These are phyloP conservation scores for Tetragonula clypearis DNA, from an alignment of 1,140 invertebrate species.

Conservation along the genomic window DNA sequence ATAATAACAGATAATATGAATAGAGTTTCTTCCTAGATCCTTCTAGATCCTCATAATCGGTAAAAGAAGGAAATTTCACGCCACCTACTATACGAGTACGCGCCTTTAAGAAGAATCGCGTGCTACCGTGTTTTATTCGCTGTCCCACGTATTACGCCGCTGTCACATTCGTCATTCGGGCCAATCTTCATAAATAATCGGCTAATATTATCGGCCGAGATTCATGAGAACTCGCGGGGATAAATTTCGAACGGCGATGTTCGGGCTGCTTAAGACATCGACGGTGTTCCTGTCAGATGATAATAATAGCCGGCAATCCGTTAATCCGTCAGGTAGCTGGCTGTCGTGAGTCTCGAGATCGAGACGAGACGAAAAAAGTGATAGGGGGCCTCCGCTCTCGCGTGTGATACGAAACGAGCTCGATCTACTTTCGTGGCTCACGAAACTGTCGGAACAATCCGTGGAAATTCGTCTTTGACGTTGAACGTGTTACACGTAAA, in stretches of 20 bases:
- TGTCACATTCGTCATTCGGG: slow-evolving; percentile 58
- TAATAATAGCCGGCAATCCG: slow-evolving; percentile 10
- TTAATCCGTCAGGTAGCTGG: slow-evolving; percentile 4
- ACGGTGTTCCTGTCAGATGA: background rate
- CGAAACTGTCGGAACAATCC: too few species aligned
- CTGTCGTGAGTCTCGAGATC: background rate
- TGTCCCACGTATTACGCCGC: slow-evolving; percentile 61
- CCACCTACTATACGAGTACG: background rate
- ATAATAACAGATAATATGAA: too few species aligned
- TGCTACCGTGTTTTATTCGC: slow-evolving; percentile 51
- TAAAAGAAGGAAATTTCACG: background rate
- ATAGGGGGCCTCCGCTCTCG: too few species aligned
- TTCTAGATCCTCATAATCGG: too few species aligned
- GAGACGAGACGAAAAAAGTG: slow-evolving; percentile 5
- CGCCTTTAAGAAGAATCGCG: background rate
- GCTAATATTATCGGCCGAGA: background rate
- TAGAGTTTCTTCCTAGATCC: too few species aligned
- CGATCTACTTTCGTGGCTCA: too few species aligned
- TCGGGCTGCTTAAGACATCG: slow-evolving; percentile 14
- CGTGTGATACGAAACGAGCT: too few species aligned
- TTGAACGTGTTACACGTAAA: too few species aligned
- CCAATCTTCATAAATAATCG: slow-evolving; percentile 75
- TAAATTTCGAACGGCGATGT: slow-evolving; percentile 46
- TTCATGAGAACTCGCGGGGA: slow-evolving; percentile 49
- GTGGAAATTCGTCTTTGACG: too few species aligned